Percentiles rank a stretch among this genome's conserved stretches.
These are phyloP conservation scores for Pecten maximus DNA, from an alignment of 2,888 invertebrate genomes.

Conservation along the genomic window DNA sequence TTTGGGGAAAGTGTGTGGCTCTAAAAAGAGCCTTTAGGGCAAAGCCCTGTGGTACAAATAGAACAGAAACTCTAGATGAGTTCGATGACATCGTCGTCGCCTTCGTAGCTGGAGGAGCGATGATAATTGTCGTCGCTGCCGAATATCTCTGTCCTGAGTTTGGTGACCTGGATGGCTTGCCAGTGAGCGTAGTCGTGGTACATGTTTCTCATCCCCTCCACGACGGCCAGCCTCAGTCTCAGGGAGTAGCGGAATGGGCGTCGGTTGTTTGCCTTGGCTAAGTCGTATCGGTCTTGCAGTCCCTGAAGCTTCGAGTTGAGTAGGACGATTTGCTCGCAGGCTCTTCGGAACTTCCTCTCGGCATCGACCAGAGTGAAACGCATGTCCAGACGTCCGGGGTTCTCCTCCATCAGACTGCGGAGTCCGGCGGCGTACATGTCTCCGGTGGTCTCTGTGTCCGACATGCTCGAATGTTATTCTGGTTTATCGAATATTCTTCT, in stretches of 20 bases:
- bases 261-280: slow-evolving; percentile 64
- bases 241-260: slow-evolving; percentile 71
- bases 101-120: neutral
- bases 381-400: slow-evolving; percentile 8
- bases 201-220: slow-evolving; percentile 65
- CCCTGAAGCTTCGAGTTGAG: slow-evolving; percentile 66
- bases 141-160: slow-evolving; percentile 57
- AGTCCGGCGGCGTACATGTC: slow-evolving; percentile 20
- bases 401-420: slow-evolving; percentile 1
- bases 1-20: neutral
- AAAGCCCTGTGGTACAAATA: neutral
- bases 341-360: slow-evolving; percentile 65
- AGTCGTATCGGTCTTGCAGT: slow-evolving; percentile 65
- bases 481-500: neutral
- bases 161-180: slow-evolving; percentile 65
- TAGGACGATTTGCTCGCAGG: slow-evolving; percentile 72
- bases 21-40: slow-evolving; percentile 32
- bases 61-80: slow-evolving; percentile 7
- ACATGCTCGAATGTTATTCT: neutral
- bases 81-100: neutral
- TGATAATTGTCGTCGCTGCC: slow-evolving; percentile 16
- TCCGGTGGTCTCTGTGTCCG: neutral
- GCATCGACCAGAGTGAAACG: slow-evolving; percentile 42
- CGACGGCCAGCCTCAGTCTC: slow-evolving; percentile 70
- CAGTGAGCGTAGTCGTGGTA: slow-evolving; percentile 64